Evolutionary conservation across 2,888 invertebrate genomes (phyloP).

Genomic region (Phyllotreta cruciferae): DNA sequence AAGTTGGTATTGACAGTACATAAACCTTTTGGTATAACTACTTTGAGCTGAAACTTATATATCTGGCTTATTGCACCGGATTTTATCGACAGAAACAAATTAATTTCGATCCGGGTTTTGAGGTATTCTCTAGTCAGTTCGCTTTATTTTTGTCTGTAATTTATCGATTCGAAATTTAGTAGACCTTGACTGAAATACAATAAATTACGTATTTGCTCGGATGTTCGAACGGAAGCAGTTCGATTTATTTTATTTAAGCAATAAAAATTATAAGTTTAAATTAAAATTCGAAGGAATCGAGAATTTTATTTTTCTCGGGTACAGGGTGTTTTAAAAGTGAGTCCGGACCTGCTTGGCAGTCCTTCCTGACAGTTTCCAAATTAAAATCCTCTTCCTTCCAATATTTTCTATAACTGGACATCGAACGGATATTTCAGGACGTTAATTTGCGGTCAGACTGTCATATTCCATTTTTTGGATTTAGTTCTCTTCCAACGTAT

Average conservation of each 20-base stretch:
- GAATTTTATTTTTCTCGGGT: no score
- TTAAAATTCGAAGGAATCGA: no score
- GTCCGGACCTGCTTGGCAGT: conserved; percentile 7
- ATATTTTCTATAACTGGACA: conserved; percentile 48
- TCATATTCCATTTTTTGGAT: conserved; percentile 36
- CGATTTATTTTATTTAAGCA: no score
- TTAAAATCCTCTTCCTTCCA: conserved; percentile 53
- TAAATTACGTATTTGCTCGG: no score
- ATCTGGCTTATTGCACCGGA: conserved; percentile 26
- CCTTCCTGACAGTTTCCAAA: conserved; percentile 55
- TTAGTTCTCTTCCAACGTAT: conserved; percentile 31
- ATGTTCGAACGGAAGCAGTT: no score
- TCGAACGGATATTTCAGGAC: conserved; percentile 49
- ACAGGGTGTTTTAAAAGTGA: background rate
- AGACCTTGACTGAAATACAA: no score
- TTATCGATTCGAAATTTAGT: no score
- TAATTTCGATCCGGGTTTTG: conserved; percentile 3
- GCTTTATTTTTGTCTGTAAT: no score
- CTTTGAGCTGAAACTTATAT: conserved; percentile 11
- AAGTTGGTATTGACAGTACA: conserved; percentile 33
- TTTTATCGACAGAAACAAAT: conserved; percentile 26
- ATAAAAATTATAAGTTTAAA: no score
- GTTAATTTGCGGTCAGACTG: conserved; percentile 50
- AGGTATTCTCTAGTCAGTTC: no score
- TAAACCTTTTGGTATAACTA: conserved; percentile 30